phyloP scores from a whole-genome alignment of 2,888 invertebrate species.

The Oscheius sp. region DNA sequence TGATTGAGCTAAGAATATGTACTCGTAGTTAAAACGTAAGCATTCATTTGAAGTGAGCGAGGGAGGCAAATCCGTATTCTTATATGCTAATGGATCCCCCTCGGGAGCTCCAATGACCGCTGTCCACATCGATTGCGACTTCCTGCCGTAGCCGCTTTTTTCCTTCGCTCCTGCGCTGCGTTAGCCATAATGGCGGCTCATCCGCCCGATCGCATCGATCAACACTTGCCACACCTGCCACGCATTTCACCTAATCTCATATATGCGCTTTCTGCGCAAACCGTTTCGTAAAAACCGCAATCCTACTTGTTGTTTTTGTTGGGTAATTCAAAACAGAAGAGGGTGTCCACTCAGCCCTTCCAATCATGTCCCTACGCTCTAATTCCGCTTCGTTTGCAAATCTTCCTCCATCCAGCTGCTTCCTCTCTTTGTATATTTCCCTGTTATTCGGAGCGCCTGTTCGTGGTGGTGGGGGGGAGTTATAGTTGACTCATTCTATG shows the following conservation, averaged over 20 bases:
- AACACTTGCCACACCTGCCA: slow-evolving; percentile 29
- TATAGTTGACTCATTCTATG: too few relatives aligned
- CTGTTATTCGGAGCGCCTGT: neutral
- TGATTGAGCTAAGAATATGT: slow-evolving; percentile 24
- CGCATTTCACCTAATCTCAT: slow-evolving; percentile 24
- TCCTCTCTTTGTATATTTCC: neutral
- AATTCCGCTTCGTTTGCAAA: slow-evolving; percentile 25
- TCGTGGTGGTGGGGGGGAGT: too few relatives aligned
- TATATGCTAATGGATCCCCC: too few relatives aligned
- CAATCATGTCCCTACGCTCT: slow-evolving; percentile 11
- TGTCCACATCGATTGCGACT: slow-evolving; percentile 25
- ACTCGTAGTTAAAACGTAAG: too few relatives aligned
- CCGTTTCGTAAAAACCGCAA: slow-evolving; percentile 14
- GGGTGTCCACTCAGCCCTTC: neutral
- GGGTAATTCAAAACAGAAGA: slow-evolving; percentile 17
- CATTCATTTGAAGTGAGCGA: neutral
- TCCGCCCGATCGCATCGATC: slow-evolving; percentile 31
- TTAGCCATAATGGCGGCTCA: slow-evolving; percentile 32
- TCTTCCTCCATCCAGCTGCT: slow-evolving; percentile 17
- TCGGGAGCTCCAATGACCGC: slow-evolving; percentile 22
- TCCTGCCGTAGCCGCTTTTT: neutral
- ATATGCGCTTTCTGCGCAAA: slow-evolving; percentile 22
- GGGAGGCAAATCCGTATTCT: neutral
- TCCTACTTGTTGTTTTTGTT: neutral
- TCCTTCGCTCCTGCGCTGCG: slow-evolving; percentile 19